Evolutionary conservation across 2,888 invertebrate genomes (phyloP), one percentile per base, ranked within the genome.

Genomic region (Alsophila aescularia): DNA sequence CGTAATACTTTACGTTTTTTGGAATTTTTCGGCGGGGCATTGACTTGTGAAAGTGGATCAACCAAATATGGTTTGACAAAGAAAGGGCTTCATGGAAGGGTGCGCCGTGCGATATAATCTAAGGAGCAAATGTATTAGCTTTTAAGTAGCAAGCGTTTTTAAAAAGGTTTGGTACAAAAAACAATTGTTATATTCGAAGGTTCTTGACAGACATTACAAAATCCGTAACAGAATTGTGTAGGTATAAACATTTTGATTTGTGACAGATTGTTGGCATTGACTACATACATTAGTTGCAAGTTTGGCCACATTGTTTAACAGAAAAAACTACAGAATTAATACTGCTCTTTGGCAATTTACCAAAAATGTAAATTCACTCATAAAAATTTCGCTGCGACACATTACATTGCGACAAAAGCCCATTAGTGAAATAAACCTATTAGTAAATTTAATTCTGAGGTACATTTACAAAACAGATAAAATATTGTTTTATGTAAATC

Each of bases 1-100:
- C 68, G 64, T 63, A 67, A 66, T 60, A 62, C 59, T 62, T 54
- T 60, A 64, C 52, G 51, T 56, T 62, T 66, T 64, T 64, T 53
- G 49, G 59, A 62, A 58, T 51, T 41, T 48, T 72, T 75, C 65
- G 61, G 57, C 45, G 52, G 71, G 71, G 65, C 73, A 69, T 60
- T 67, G 73, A 70, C 72, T 62, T 42, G 52, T 52, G 39, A 62
- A 74, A 68, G 60, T 70, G 48, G 68, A 67, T 61, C 65, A 66
- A 58, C 59, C 58, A 45, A 61, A 62, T 61, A 58, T 35, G 45
- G 31, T 56, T 47, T 51, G 45, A 55, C 50, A 55, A 45, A 35
- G 45, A 35, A 43, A 18, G 50, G 48, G 39, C 29, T 49, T 43
- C 39, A 44, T 32, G 21, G 40, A 35, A 55, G 55, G 55, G 49